These are phyloP conservation scores for Elanoides forficatus DNA, from an alignment of 2,113 vertebrate genomes.

Conservation along the genomic window DNA sequence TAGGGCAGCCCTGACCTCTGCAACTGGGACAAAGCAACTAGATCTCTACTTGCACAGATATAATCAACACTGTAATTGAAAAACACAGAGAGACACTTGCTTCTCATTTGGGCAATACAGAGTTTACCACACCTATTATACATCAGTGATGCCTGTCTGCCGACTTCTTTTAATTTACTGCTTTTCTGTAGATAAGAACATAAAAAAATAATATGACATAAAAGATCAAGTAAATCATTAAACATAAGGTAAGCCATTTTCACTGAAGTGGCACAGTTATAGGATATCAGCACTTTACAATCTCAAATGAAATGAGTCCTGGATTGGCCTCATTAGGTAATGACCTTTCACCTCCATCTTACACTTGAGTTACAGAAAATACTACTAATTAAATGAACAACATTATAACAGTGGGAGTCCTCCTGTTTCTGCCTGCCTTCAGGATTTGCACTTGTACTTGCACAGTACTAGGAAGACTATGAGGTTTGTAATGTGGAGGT, in stretches of 20 bases:
- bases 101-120: neutral
- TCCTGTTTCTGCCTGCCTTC: neutral
- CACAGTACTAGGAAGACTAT: neutral
- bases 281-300: neutral
- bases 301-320: neutral
- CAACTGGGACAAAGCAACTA: neutral
- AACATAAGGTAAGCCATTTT: neutral
- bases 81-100: neutral
- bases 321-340: neutral
- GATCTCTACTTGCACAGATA: neutral
- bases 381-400: neutral
- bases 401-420: fast-evolving
- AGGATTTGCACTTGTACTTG: neutral
- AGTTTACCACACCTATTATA: neutral
- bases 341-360: neutral
- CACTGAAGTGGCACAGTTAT: neutral
- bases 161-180: neutral
- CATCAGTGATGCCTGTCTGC: neutral
- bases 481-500: neutral
- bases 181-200: neutral
- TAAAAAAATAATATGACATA: neutral
- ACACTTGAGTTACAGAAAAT: neutral
- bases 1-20: neutral
- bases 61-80: neutral
- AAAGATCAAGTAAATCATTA: neutral